Percentiles rank a stretch among this genome's conserved stretches.
Evolutionary conservation across 2,888 invertebrate species (phyloP).

Genomic region (Drosophila subquinaria): DNA sequence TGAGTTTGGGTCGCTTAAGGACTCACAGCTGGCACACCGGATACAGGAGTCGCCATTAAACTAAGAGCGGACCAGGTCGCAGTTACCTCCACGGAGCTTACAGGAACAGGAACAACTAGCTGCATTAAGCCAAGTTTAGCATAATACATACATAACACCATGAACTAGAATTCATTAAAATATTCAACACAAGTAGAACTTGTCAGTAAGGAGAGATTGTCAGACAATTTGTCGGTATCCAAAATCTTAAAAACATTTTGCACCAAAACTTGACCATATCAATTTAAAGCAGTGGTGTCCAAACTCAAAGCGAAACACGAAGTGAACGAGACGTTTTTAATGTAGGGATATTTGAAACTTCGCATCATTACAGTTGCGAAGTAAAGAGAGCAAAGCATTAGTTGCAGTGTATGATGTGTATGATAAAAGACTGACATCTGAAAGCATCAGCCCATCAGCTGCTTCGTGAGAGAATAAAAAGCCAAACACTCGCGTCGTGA

Average conservation of each 20-base stretch:
- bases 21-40: constrained; percentile 47
- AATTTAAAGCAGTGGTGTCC: constrained; percentile 1
- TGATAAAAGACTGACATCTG: too few species aligned
- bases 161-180: neutral
- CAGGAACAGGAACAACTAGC: constrained; percentile 52
- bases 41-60: constrained; percentile 64
- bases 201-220: constrained; percentile 1
- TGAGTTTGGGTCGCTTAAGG: constrained; percentile 52
- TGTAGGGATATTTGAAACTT: too few species aligned
- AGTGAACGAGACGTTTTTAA: too few species aligned
- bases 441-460: too few species aligned
- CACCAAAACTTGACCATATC: constrained; percentile 7
- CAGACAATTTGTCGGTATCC: neutral
- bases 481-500: too few species aligned
- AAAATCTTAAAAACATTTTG: too few species aligned
- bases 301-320: too few species aligned
- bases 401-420: too few species aligned
- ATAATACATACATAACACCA: constrained; percentile 9
- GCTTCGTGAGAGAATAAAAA: too few species aligned
- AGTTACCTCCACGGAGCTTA: constrained; percentile 56
- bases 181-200: constrained; percentile 11
- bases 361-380: too few species aligned
- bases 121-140: constrained; percentile 20
- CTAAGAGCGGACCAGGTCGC: constrained; percentile 24
- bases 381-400: too few species aligned